phyloP scores from a whole-genome alignment of 2,888 invertebrate species.

The Acanthosoma haemorrhoidale region DNA sequence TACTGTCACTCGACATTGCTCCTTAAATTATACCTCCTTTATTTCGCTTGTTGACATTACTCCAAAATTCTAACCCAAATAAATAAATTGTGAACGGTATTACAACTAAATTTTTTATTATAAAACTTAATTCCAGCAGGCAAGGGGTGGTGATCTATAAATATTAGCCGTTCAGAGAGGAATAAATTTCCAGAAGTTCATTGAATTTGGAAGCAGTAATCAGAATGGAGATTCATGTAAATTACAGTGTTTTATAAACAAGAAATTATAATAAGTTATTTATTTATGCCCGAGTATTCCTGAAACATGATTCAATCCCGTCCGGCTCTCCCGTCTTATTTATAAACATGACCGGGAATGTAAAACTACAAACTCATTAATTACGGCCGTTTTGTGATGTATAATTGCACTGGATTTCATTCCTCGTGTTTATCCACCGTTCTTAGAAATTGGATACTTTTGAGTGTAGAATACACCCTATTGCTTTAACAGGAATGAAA shows the following conservation, averaged over 20 bases:
- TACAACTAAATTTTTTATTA: too few species aligned
- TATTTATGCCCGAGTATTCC: constrained; percentile 8
- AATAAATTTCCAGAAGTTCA: background rate
- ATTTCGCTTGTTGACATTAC: too few species aligned
- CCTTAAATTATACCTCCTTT: too few species aligned
- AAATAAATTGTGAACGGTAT: too few species aligned
- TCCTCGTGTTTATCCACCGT: background rate
- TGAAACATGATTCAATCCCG: constrained; percentile 8
- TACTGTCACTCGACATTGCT: too few species aligned
- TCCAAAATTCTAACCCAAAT: too few species aligned
- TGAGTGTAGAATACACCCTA: too few species aligned
- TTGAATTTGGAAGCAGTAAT: constrained; percentile 10
- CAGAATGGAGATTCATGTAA: constrained; percentile 9
- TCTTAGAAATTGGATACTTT: background rate
- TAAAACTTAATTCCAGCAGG: too few species aligned
- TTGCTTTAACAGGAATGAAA: too few species aligned
- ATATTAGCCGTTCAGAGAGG: too few species aligned
- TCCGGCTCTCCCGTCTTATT: background rate
- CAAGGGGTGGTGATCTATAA: too few species aligned
- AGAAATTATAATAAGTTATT: constrained; percentile 14
- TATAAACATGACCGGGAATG: background rate
- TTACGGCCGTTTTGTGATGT: constrained; percentile 3
- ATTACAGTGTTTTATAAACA: constrained; percentile 12
- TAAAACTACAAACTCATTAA: constrained; percentile 5
- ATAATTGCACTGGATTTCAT: background rate